Evolutionary conservation across 2,797 vertebrate genomes (phyloP), one percentile per base, ranked within the genome.

Genomic region (Trichosurus vulpecula): DNA sequence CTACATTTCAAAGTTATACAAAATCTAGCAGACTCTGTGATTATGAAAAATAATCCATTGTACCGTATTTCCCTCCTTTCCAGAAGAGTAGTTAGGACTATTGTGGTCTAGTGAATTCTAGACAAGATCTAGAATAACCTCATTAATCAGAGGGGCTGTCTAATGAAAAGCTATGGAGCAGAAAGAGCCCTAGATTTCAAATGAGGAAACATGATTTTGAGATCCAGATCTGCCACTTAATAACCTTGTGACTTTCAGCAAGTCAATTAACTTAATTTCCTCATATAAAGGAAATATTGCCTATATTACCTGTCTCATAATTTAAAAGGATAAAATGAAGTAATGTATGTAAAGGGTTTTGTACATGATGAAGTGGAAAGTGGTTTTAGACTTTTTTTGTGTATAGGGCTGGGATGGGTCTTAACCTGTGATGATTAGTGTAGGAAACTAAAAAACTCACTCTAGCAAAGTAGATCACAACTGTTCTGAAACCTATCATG

Each of bases 41-140:
- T 96, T 96, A 96, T 12, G 27, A 96, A 94, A 94, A 95, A 89
- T 74, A 22, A 90, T 12, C 93, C 35, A 93, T 52, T 92, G 19
- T 58, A 91, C 13, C 61, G 52, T 61, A 93, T 93, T 81, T 9
- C 41, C 54, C 94, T 94, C 94, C 47, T 95, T 22, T 90, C 93
- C 90, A 95, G 53, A 52, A 92, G 31, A 93, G 6, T 54, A 55
- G 31, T 66, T 74, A 81, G n/a, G 30, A 90, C 92, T 95, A 92
- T 35, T 96, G n/a, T 66, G 41, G 52, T 93, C 54, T 90, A 96
- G 25, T 91, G 52, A 97, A 90, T 66, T 92, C 41, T 91, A 96
- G 95, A 66, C 57, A 58, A 96, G 96, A 91, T 27, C n/a, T 92
- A 92, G 94, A 54, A 74, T 90, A 90, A 92, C 4, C 1, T 92